phyloP scores from a whole-genome alignment of 2,888 invertebrate species.

The Dichetophora obliterata region DNA sequence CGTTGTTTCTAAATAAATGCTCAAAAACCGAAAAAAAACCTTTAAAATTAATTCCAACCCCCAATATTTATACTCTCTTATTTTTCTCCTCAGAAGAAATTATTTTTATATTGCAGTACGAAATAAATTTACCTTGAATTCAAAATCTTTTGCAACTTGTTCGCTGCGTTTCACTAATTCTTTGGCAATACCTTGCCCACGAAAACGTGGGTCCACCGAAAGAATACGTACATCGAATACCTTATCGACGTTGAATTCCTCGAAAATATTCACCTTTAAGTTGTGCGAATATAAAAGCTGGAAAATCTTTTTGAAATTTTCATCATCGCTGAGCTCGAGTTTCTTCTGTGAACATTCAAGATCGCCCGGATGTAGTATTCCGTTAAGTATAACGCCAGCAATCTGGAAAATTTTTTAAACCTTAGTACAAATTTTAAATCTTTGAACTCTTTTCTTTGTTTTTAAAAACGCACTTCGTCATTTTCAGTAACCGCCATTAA shows the following conservation, averaged over 20 bases:
- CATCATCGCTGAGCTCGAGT: constrained; percentile 75
- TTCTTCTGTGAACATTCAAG: constrained; percentile 78
- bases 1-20: no score
- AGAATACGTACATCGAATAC: constrained; percentile 86
- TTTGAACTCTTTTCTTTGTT: neutral
- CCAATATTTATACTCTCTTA: no score
- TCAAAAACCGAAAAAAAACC: no score
- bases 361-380: constrained; percentile 81
- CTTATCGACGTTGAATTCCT: constrained; percentile 76
- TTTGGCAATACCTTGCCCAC: constrained; percentile 83
- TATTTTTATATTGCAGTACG: no score
- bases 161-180: constrained; percentile 79
- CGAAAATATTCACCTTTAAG: constrained; percentile 78
- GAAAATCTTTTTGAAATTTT: constrained; percentile 84
- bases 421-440: neutral
- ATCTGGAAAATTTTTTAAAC: constrained; percentile 73
- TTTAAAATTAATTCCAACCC: no score
- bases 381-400: constrained; percentile 83
- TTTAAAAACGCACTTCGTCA: constrained; percentile 72
- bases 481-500: constrained; percentile 77
- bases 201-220: constrained; percentile 77
- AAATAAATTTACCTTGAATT: constrained; percentile 75
- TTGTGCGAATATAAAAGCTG: constrained; percentile 81
- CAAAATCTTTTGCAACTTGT: constrained; percentile 75
- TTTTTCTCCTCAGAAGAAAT: no score